Base-by-base conservation (phyloP, 2,888 invertebrate genomes). In the Acanthosoma haemorrhoidale region DNA sequence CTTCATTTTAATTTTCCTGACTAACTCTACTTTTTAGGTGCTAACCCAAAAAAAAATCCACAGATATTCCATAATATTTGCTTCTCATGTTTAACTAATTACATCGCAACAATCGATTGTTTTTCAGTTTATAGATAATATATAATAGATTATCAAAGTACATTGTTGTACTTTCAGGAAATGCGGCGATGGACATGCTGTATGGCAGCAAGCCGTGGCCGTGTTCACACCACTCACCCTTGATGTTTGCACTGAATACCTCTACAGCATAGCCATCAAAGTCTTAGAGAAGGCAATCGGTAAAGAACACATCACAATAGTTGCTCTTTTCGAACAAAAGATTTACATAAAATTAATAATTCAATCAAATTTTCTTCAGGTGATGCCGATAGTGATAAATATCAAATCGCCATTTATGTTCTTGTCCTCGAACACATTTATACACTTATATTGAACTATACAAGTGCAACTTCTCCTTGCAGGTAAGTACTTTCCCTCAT, bases 181-280 rank as follows among this genome's bases (percentile, higher is more conserved):
- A 59, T 58, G 58, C 38, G 59, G 36, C 16, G 68, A 68, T 11
- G 59, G 68, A 5, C 43, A 67, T 8, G 3, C 31, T 32, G 32
- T 67, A 16, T 57, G 43, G 57, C 67, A 67, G 31, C 67, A 67
- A 58, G 85, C 89, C 0, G 83, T 89, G 3, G 85, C 87, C 57
- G 83, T 90, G 9, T 81, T 93, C 57, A 85, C 92, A 43, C 89
- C 94, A 0, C 85, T 94, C 72, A 85, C 91, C 60, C 83, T 90
- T 77, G 91, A 92, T 79, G 84, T 86, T 31, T 84, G 90, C 41
- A 89, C 88, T n/a, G 90, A 90, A 76, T 89, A 87, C 77, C 80
- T 91, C 8, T 84, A 87, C 71, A 87, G 88, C 69, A 83, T 84
- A 75, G 84, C 85, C 0, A 83, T 83, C 2, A 85, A 84, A 75